phyloP scores from a whole-genome alignment of 2,797 vertebrate species.

The Phaenicophaeus curvirostris region DNA sequence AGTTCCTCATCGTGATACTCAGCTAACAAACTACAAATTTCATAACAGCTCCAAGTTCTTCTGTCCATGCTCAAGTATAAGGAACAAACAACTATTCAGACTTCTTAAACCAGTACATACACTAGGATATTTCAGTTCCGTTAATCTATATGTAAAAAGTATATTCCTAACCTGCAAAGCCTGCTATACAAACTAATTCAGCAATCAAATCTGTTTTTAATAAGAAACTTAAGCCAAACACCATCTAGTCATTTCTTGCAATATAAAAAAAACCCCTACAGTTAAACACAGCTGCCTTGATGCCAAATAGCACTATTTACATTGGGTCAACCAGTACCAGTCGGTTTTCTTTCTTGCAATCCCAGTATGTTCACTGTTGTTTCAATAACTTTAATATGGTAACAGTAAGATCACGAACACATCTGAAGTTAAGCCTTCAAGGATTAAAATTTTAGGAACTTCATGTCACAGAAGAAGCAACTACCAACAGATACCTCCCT shows the following conservation, averaged over 20 bases:
- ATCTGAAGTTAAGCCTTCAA: background rate
- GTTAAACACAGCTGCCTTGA: background rate
- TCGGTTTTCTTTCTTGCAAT: background rate
- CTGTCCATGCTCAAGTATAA: background rate
- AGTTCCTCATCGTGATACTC: background rate
- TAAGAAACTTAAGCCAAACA: constrained; percentile 38
- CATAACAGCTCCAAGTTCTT: background rate
- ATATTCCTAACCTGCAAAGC: constrained; percentile 17
- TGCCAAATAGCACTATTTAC: background rate
- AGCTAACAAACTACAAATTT: background rate
- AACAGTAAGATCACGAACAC: background rate
- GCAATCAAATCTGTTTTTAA: constrained; percentile 41
- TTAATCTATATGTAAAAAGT: constrained; percentile 22
- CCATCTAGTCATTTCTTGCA: background rate
- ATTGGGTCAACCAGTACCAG: background rate
- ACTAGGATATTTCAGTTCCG: background rate
- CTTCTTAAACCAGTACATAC: background rate
- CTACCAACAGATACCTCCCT: background rate
- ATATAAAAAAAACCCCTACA: background rate
- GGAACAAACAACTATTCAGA: background rate
- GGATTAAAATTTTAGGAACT: background rate
- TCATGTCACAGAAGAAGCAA: background rate
- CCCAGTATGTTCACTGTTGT: background rate
- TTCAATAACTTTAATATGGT: background rate
- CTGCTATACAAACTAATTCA: constrained; percentile 30